Evolutionary conservation across 2,888 invertebrate species (phyloP), one percentile per base, ranked within the genome.

Genomic region (Alloscopus bannaensis): DNA sequence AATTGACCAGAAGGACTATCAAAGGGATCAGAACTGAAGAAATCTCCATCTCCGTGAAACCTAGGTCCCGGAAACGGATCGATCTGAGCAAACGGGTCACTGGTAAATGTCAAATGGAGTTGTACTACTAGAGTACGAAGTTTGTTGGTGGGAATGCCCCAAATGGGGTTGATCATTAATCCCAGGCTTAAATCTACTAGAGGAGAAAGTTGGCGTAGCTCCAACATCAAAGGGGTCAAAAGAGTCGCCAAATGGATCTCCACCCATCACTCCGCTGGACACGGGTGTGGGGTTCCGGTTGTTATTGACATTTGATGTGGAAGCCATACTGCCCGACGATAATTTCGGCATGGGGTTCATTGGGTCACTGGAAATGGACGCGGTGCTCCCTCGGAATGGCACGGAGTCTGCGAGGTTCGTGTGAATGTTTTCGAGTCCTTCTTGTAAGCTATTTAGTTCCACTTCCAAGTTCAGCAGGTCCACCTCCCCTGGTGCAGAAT

Each of bases 381-480:
- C 83, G 20, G 85, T 85, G 45, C 84, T 84, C 18, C 86, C 86
- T 24, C 85, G 84, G 59, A 86, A 86, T 20, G 82, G 80, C 66
- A 76, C 83, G 59, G 84, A 81, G 72, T 83, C 81, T 22, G 69
- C 84, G 68, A 85, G 76, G 73, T 84, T 85, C 52, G 82, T 81
- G 57, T 86, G 86, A 73, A 96, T 95, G 89, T 96, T 95, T 84
- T 94, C 93, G 81, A 96, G 93, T 1, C 96, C 96, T 85, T 95
- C 92, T 87, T 96, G 93, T 86, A 96, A 89, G 76, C 94, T 95
- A 87, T 93, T 94, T 80, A 96, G 89, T 89, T 96, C 96, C 87
- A 95, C 93, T 88, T 96, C 96, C 83, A 96, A 89, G 88, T 95
- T 96, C 18, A 96, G 93, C 81, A 96, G 90, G 89, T 96, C 95